Evolutionary conservation across 2,888 invertebrate species (phyloP).

Genomic region (Thymelicus sylvestris): DNA sequence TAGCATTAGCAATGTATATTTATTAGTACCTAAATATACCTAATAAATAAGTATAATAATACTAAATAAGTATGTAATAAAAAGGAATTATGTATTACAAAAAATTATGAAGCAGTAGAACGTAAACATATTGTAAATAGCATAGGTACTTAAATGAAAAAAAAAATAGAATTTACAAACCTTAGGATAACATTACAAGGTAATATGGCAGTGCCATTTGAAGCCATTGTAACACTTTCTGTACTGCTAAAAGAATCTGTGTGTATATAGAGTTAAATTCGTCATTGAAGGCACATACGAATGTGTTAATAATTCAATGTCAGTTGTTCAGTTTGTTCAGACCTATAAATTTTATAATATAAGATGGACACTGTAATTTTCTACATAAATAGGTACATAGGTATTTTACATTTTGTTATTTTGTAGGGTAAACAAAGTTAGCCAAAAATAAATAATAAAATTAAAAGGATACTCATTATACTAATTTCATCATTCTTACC

Average conservation of each 20-base stretch:
- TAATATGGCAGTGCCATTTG: neutral
- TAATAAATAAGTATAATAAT: no score
- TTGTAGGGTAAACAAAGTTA: neutral
- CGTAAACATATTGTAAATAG: no score
- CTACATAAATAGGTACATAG: no score
- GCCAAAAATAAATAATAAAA: neutral
- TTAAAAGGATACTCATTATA: conserved; percentile 26
- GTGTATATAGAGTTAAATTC: conserved; percentile 13
- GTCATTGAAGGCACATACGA: neutral
- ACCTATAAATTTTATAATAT: no score
- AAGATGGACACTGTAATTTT: no score
- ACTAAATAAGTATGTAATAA: no score
- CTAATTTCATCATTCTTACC: conserved; percentile 65
- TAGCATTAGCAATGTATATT: no score
- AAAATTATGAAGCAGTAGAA: no score
- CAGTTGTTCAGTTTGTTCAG: no score
- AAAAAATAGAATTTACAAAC: neutral
- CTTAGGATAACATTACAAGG: neutral
- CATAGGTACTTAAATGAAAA: neutral
- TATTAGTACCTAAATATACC: no score
- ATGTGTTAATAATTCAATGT: neutral
- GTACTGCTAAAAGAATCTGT: neutral
- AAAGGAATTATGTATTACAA: no score
- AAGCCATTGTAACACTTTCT: neutral
- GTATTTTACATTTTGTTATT: no score